Evolutionary conservation across 2,888 invertebrate genomes (phyloP), one percentile per base, ranked within the genome.

Genomic region (Andrena chrysosceles): DNA sequence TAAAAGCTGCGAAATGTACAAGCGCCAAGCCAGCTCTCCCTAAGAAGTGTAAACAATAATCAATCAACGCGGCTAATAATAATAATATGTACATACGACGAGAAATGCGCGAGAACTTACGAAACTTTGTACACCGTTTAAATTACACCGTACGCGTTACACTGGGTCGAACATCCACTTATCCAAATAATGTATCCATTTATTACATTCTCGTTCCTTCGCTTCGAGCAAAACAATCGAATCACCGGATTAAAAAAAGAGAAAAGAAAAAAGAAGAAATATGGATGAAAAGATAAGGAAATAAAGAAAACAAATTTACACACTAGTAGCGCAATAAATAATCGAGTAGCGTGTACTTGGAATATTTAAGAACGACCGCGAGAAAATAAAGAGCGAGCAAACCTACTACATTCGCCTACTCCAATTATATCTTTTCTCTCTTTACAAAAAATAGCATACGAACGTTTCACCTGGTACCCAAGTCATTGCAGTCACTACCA

Each of bases 11-110:
- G 66, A 72, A 62, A 49, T 62, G 68, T 77, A 77, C 76, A 77
- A 80, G 23, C 54, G 66, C 67, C 71, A 52, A 77, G n/a, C 52
- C 29, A 33, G 33, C 66, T 71, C 49, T 60, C 29, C 48, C 67
- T 72, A 66, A 67, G 62, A 66, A 70, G 68, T 67, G 16, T 63
- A 48, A 70, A 60, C 56, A 56, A 56, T 48, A 70, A 69, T 77
- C 42, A 72, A 76, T 70, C 48, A 81, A 81, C 69, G 35, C 29
- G 64, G 60, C 52, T 84, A 86, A 86, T 78, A 83, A 84, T 87
- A 33, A 68, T 70, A 85, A 79, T 90, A 89, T 91, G 76, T 90
- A 91, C 91, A 91, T 86, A 77, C 88, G 81, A 90, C 87, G 86
- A 84, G 66, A 42, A 56, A 56, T 71, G 67, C 63, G 75, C 62